Evolutionary conservation across 2,797 vertebrate genomes (phyloP).

Genomic region (Halcyon leucocephala): DNA sequence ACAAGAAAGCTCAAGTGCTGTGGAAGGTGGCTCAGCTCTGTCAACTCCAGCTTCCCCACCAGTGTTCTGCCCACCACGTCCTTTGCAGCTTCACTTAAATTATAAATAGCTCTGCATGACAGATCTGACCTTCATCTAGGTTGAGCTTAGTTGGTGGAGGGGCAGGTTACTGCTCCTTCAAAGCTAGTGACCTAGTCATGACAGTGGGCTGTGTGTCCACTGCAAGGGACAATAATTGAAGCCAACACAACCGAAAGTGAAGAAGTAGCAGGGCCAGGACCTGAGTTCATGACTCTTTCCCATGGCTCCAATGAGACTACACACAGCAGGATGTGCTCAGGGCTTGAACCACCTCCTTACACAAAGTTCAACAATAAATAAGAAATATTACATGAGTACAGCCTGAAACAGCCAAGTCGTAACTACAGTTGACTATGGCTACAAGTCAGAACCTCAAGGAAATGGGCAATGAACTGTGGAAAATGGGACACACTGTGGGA

Average conservation of each 20-base stretch:
- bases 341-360: neutral
- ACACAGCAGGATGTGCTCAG: neutral
- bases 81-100: neutral
- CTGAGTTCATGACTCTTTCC: neutral
- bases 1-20: neutral
- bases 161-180: neutral
- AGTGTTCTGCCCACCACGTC: neutral
- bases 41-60: neutral
- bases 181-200: neutral
- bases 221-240: neutral
- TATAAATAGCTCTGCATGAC: neutral
- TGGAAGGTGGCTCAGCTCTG: neutral
- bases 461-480: neutral
- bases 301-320: neutral
- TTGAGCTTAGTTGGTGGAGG: neutral
- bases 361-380: neutral
- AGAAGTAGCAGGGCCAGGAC: neutral
- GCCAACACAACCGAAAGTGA: accelerated
- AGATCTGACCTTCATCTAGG: neutral
- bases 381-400: neutral
- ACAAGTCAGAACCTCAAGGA: neutral
- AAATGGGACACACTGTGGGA: neutral
- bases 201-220: neutral
- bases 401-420: neutral
- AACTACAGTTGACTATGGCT: neutral